Conservation (phyloP, 2,888 invertebrate genomes). For the Calameuta pallipes region DNA sequence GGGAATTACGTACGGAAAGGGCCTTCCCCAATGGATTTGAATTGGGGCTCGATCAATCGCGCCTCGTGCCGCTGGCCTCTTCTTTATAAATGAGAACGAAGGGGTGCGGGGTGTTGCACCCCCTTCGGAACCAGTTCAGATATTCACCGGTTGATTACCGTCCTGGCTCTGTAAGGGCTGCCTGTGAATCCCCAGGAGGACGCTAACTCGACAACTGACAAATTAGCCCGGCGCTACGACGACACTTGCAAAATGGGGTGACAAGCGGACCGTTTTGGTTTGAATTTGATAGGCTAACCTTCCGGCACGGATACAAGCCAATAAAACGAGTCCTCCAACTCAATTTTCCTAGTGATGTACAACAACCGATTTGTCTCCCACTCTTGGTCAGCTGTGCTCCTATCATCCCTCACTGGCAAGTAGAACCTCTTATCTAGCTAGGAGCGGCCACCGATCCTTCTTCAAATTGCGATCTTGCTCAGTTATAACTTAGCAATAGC, state of each 20-base stretch:
- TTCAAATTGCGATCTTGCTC: background rate
- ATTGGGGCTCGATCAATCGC: constrained; percentile 56
- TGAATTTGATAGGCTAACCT: constrained; percentile 43
- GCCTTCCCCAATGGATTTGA: constrained; percentile 12
- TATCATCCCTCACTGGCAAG: constrained; percentile 17
- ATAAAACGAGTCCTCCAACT: constrained; percentile 22
- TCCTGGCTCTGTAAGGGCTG: constrained; percentile 33
- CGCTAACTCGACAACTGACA: constrained; percentile 67
- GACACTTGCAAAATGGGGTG: constrained; percentile 67
- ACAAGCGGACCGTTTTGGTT: constrained; percentile 55
- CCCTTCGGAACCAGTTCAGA: constrained; percentile 59
- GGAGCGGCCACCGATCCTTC: background rate
- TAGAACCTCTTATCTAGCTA: background rate
- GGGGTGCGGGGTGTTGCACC: constrained; percentile 31
- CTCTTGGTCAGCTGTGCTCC: constrained; percentile 31
- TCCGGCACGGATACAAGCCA: background rate
- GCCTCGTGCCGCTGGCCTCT: constrained; percentile 45
- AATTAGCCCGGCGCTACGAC: constrained; percentile 65
- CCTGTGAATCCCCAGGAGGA: constrained; percentile 57
- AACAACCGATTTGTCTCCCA: constrained; percentile 31
- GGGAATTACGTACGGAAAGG: background rate
- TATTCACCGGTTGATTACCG: constrained; percentile 66
- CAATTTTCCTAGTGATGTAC: constrained; percentile 32
- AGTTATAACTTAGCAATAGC: background rate
- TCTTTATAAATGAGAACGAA: constrained; percentile 62